Percentiles rank a stretch among this genome's conserved stretches.
These are phyloP conservation scores for Taurulus bubalis DNA, from an alignment of 2,113 vertebrate genomes.

Conservation along the genomic window DNA sequence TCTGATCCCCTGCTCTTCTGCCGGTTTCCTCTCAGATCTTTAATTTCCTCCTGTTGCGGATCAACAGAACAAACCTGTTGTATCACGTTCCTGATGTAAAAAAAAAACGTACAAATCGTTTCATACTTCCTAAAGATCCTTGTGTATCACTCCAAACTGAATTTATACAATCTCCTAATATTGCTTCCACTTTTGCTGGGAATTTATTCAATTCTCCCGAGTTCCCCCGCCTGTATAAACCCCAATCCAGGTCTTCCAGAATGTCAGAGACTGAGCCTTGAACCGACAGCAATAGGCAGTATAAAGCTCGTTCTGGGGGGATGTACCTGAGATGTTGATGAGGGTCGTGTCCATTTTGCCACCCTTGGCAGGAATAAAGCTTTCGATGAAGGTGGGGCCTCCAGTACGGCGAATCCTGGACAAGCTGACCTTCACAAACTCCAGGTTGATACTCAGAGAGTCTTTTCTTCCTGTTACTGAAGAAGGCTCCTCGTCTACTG, in stretches of 20 bases:
- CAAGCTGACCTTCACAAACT: conserved; percentile 98
- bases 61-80: neutral
- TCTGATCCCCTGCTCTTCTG: neutral
- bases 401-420: conserved; percentile 95
- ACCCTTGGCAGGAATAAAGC: conserved; percentile 87
- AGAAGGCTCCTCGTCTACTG: conserved; percentile 94
- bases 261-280: neutral
- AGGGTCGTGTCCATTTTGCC: conserved; percentile 97
- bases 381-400: conserved; percentile 92
- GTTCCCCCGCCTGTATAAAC: too few species aligned
- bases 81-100: neutral
- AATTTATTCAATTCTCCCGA: neutral
- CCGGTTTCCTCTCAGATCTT: neutral
- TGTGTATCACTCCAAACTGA: neutral
- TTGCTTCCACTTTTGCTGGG: neutral
- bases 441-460: conserved; percentile 97
- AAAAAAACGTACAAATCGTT: neutral
- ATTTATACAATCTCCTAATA: neutral
- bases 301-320: rapidly evolving
- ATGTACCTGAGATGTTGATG: conserved; percentile 97
- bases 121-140: neutral
- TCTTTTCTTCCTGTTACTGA: conserved; percentile 98
- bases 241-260: neutral
- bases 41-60: neutral
- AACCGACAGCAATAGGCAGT: neutral